phyloP scores from a whole-genome alignment of 2,888 invertebrate species.

The Sarcophaga rosellei region DNA sequence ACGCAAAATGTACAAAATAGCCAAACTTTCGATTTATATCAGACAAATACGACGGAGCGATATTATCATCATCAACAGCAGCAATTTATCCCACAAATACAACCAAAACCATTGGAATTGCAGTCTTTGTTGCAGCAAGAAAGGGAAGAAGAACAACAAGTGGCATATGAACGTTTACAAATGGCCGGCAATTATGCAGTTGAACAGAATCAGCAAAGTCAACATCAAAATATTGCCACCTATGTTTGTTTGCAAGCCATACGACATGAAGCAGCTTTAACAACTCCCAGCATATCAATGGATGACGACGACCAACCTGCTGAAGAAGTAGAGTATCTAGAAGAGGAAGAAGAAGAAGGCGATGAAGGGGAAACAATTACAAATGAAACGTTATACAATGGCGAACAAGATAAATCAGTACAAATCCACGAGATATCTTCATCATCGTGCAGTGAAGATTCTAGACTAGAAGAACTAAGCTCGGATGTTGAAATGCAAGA shows the following conservation, averaged over 20 bases:
- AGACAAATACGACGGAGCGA: conserved; percentile 36
- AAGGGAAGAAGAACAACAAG: conserved; percentile 76
- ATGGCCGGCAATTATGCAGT: conserved; percentile 64
- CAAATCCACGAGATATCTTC: conserved; percentile 87
- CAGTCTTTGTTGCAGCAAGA: conserved; percentile 77
- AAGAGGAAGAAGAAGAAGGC: conserved; percentile 26
- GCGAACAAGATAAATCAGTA: conserved; percentile 81
- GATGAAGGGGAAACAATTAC: conserved; percentile 17
- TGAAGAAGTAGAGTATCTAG: conserved; percentile 48
- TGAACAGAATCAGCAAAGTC: conserved; percentile 52
- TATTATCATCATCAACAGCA: conserved; percentile 49
- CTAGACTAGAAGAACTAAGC: neutral
- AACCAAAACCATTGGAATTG: conserved; percentile 73
- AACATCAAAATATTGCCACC: conserved; percentile 35
- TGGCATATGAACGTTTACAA: conserved; percentile 74
- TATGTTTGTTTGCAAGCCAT: conserved; percentile 57
- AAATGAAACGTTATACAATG: neutral
- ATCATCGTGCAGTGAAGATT: conserved; percentile 74
- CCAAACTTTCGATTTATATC: conserved; percentile 54
- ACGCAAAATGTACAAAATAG: conserved; percentile 44
- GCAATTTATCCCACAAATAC: conserved; percentile 46
- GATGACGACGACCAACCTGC: conserved; percentile 22
- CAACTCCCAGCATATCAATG: neutral
- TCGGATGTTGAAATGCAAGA: conserved; percentile 69
- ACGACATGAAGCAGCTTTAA: neutral